These are phyloP conservation scores for Azorinus chamasolen DNA, from an alignment of 2,888 invertebrate species.

Conservation along the genomic window DNA sequence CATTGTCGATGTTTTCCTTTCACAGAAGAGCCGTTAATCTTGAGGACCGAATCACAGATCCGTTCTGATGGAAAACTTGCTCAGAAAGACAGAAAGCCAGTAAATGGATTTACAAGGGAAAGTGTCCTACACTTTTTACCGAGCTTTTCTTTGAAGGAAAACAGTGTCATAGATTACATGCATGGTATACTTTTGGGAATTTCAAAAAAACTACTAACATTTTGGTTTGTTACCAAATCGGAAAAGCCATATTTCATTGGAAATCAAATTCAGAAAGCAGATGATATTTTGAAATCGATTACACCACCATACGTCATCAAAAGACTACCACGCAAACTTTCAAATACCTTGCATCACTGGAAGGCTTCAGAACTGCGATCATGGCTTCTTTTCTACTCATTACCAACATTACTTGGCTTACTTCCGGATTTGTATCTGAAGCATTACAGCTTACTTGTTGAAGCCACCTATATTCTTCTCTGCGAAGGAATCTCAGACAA, in stretches of 20 bases:
- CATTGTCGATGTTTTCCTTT: slow-evolving; percentile 38
- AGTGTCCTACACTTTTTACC: slow-evolving; percentile 39
- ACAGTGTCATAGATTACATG: slow-evolving; percentile 59
- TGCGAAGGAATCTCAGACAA: slow-evolving; percentile 11
- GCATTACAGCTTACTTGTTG: slow-evolving; percentile 23
- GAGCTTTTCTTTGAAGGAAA: slow-evolving; percentile 24
- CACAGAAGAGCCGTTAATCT: not conserved
- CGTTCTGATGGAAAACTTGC: slow-evolving; percentile 22
- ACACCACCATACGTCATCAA: slow-evolving; percentile 41
- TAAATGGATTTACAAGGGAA: slow-evolving; percentile 44
- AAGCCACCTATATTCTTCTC: slow-evolving; percentile 8
- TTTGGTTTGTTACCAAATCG: slow-evolving; percentile 41
- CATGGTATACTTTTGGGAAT: slow-evolving; percentile 52
- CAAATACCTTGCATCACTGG: slow-evolving; percentile 46
- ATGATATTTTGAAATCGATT: slow-evolving; percentile 36
- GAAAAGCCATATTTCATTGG: slow-evolving; percentile 30
- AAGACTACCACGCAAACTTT: slow-evolving; percentile 42
- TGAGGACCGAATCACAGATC: slow-evolving; percentile 26
- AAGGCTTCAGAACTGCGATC: slow-evolving; percentile 52
- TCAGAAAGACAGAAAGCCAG: slow-evolving; percentile 20
- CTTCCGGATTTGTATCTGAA: slow-evolving; percentile 36
- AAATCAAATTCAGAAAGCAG: slow-evolving; percentile 32
- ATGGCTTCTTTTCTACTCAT: slow-evolving; percentile 53
- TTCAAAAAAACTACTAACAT: slow-evolving; percentile 38
- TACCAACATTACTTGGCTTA: slow-evolving; percentile 33